Evolutionary conservation across 2,888 invertebrate genomes (phyloP), one percentile per base, ranked within the genome.

Genomic region (Tinea pellionella): DNA sequence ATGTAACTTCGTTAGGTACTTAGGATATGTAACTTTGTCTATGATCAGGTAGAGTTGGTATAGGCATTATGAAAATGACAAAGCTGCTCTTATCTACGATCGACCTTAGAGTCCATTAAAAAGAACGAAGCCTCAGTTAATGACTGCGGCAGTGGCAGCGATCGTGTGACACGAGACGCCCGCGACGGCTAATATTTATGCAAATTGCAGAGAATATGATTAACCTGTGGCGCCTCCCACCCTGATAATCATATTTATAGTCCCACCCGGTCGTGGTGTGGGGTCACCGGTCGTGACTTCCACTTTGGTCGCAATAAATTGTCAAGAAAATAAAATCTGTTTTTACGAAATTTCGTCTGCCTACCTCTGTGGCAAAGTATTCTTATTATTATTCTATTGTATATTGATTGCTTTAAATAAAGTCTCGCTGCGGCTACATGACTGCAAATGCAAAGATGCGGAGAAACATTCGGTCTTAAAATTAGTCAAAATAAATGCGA

Each of bases 171-270:
- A 51, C 53, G 60, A 30, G 24, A 60, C 53, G 59, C 37, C 47
- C 42, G 19, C 37, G 37, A 24, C 51, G 15, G 47, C 76, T 85
- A 79, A 87, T 87, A 86, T 86, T 87, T 86, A 87, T 87, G 86
- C 85, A 87, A 87, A 87, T 86, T 85, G 83, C 78, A 74, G 75
- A 86, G 86, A 86, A 87, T 87, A 87, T 87, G 86, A 86, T 87
- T 86, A 86, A 81, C 80, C 80, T 75, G 75, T 80, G 80, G 74
- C 82, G 81, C 86, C 85, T 85, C 83, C 86, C 84, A 77, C 70
- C 47, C 77, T 84, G 87, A 85, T 87, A 86, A 87, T 86, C 85
- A 86, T 86, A 87, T 86, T 86, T 87, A 87, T 85, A 78, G 75
- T 37, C 58, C 59, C 59, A 19, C 37, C 24, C 32, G 37, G 24